These are phyloP conservation scores for Malacoraja senta DNA, from an alignment of 2,797 vertebrate species.

Conservation along the genomic window DNA sequence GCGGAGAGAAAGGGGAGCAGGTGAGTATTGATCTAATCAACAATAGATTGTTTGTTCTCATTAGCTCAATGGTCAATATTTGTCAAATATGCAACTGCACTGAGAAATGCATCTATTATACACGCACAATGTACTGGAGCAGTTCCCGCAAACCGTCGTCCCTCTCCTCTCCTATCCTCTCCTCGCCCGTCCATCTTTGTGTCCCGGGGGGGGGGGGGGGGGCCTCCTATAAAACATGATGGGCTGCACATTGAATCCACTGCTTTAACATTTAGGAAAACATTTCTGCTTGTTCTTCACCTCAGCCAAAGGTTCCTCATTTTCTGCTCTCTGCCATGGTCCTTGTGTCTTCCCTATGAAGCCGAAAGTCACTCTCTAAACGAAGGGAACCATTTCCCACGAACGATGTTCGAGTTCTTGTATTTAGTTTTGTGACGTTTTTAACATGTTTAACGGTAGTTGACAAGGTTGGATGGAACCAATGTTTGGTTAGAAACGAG, in stretches of 20 bases:
- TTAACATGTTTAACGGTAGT: not conserved
- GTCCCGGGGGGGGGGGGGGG: too few species aligned
- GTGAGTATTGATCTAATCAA: constrained; percentile 52
- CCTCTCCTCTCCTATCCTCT: too few species aligned
- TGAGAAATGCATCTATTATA: too few species aligned
- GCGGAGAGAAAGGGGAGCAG: constrained; percentile 78
- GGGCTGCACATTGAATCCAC: not conserved
- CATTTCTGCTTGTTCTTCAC: not conserved
- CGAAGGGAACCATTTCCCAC: not conserved
- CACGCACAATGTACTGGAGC: too few species aligned
- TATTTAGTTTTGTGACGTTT: not conserved
- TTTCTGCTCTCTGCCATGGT: not conserved
- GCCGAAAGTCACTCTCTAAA: too few species aligned
- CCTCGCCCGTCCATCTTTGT: too few species aligned
- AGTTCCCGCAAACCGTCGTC: too few species aligned
- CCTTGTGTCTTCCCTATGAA: not conserved
- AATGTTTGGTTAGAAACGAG: too few species aligned
- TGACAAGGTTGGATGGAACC: not conserved
- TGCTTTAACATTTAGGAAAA: not conserved
- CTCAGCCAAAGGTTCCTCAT: too few species aligned
- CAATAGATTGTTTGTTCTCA: not conserved
- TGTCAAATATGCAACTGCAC: too few species aligned
- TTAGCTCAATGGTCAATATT: too few species aligned
- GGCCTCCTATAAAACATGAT: not conserved
- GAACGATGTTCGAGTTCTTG: not conserved